Evolutionary conservation across 2,797 vertebrate species (phyloP).

Genomic region (Enteromius mattozi): DNA sequence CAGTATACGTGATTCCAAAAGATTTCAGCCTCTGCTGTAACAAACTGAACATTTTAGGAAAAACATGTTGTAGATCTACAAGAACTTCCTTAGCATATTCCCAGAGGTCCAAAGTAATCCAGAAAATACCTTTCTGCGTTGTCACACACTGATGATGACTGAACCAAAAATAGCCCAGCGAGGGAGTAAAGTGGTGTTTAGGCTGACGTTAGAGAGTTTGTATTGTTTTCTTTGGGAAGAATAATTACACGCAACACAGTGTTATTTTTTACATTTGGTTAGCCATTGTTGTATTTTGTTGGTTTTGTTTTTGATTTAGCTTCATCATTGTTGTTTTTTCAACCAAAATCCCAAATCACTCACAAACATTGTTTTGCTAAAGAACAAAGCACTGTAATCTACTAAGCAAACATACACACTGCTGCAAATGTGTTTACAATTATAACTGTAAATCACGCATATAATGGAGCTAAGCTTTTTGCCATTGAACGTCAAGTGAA

Average conservation of each 20-base stretch:
- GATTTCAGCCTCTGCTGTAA: background rate
- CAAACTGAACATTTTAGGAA: background rate
- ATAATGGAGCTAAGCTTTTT: constrained; percentile 19
- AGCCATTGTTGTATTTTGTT: constrained; percentile 36
- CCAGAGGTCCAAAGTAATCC: constrained; percentile 71
- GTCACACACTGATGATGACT: constrained; percentile 71
- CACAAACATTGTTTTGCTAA: background rate
- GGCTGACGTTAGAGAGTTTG: constrained; percentile 19
- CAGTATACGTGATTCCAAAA: background rate
- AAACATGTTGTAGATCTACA: background rate
- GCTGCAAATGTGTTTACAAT: constrained; percentile 2
- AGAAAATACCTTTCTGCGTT: constrained; percentile 76
- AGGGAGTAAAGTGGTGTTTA: constrained; percentile 65
- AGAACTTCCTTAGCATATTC: constrained; percentile 52
- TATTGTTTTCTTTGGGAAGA: constrained; percentile 46
- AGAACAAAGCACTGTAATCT: background rate
- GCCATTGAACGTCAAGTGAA: background rate
- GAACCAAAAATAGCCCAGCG: constrained; percentile 75
- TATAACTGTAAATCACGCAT: background rate
- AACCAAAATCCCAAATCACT: background rate
- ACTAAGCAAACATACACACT: background rate
- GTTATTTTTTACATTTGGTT: constrained; percentile 34
- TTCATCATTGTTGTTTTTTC: constrained; percentile 15
- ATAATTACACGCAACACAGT: constrained; percentile 31
- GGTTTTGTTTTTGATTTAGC: constrained; percentile 32